phyloP scores from a whole-genome alignment of 2,888 invertebrate species.

The Amitus sp. region DNA sequence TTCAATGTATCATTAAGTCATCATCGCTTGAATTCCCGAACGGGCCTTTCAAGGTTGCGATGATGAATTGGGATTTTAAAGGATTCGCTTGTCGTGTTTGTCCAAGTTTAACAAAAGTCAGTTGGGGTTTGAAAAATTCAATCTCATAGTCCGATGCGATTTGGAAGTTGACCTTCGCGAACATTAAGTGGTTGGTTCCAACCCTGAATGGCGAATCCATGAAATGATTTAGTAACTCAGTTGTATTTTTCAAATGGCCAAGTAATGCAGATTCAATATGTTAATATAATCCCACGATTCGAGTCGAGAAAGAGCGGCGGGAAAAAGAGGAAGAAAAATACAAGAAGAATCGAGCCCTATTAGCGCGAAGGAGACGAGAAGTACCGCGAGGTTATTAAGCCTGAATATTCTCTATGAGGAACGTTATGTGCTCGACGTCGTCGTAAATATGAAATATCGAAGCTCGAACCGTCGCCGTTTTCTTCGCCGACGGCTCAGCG shows the following conservation, averaged over 20 bases:
- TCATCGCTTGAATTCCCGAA: neutral
- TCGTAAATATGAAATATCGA: conserved; percentile 66
- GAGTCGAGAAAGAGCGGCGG: conserved; percentile 29
- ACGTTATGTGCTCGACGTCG: conserved; percentile 55
- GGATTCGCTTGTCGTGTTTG: neutral
- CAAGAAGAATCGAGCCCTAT: conserved; percentile 27
- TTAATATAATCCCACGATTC: conserved; percentile 58
- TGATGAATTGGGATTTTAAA: neutral
- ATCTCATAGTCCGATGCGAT: too few relatives aligned
- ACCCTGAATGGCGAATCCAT: conserved; percentile 48
- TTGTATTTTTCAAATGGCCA: conserved; percentile 45
- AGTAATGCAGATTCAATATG: conserved; percentile 57
- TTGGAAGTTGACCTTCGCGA: conserved; percentile 46
- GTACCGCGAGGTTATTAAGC: conserved; percentile 55
- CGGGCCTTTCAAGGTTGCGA: neutral
- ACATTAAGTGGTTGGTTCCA: conserved; percentile 58
- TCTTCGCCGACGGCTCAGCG: conserved; percentile 36
- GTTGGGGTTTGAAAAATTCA: too few relatives aligned
- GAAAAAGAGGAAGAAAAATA: conserved; percentile 33
- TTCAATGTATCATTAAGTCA: conserved; percentile 1
- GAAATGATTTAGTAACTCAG: conserved; percentile 62
- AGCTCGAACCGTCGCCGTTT: conserved; percentile 46
- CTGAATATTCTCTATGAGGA: conserved; percentile 47
- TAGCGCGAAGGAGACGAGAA: conserved; percentile 41
- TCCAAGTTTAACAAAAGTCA: too few relatives aligned